These are phyloP conservation scores for Sepiola atlantica DNA, from an alignment of 2,888 invertebrate genomes.

Conservation along the genomic window DNA sequence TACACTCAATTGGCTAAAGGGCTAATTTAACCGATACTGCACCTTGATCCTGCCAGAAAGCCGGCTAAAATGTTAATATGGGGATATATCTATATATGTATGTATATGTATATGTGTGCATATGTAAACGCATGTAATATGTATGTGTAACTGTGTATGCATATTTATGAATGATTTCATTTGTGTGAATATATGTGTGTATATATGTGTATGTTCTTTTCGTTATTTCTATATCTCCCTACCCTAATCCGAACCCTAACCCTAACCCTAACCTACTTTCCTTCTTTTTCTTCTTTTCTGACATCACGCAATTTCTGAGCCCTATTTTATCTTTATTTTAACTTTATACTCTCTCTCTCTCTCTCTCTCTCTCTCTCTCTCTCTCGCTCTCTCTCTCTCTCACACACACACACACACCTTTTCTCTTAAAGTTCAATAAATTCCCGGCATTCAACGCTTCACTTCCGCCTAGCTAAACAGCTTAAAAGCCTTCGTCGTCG, in stretches of 20 bases:
- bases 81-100: too few relatives aligned
- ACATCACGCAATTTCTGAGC: background rate
- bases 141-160: background rate
- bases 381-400: background rate
- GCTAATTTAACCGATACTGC: too few relatives aligned
- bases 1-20: too few relatives aligned
- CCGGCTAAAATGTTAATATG: too few relatives aligned
- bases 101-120: too few relatives aligned
- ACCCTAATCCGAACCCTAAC: background rate
- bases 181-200: too few relatives aligned
- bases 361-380: background rate
- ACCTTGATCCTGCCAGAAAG: too few relatives aligned
- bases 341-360: background rate
- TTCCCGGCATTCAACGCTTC: background rate
- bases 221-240: background rate
- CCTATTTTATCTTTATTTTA: background rate
- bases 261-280: background rate
- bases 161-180: background rate
- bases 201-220: background rate
- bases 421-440: conserved; percentile 14
- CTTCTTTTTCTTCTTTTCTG: background rate
- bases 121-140: too few relatives aligned
- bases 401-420: background rate
- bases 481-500: background rate
- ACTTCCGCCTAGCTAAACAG: background rate